Evolutionary conservation across 2,113 vertebrate genomes (phyloP).

Genomic region (Hemiprocne comata): DNA sequence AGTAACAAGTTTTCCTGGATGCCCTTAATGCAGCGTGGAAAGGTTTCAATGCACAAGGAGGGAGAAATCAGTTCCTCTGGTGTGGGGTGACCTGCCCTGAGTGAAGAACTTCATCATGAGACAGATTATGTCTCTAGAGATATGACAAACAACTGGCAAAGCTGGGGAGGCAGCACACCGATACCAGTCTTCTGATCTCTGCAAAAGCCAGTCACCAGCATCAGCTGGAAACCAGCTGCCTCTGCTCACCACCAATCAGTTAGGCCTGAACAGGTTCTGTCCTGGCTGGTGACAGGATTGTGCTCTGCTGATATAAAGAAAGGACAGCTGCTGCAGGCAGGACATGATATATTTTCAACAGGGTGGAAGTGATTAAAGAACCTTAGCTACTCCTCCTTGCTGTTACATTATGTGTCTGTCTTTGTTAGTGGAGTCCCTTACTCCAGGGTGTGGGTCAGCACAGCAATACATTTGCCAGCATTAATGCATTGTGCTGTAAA

Average conservation of each 20-base stretch:
- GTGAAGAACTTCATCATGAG: not conserved
- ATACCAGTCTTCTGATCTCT: not conserved
- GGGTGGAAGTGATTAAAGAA: not conserved
- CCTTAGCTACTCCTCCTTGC: not conserved
- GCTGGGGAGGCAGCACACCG: not conserved
- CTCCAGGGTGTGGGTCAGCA: not conserved
- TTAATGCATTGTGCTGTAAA: not conserved
- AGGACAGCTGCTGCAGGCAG: not conserved
- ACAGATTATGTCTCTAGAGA: not conserved
- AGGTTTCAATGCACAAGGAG: not conserved
- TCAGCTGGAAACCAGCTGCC: not conserved
- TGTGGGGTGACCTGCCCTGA: not conserved
- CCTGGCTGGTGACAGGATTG: not conserved
- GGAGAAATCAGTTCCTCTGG: not conserved
- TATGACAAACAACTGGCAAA: not conserved
- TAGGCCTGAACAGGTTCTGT: not conserved
- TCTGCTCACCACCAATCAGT: not conserved
- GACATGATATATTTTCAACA: not conserved
- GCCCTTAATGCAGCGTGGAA: not conserved
- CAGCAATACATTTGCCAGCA: fast-evolving
- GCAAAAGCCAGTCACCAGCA: not conserved
- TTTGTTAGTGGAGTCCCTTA: not conserved
- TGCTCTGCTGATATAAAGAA: not conserved
- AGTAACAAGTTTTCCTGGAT: not conserved
- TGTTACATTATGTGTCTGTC: not conserved